Evolutionary conservation across 2,797 vertebrate genomes (phyloP), one percentile per base, ranked within the genome.

Genomic region (Clarias laeviceps): DNA sequence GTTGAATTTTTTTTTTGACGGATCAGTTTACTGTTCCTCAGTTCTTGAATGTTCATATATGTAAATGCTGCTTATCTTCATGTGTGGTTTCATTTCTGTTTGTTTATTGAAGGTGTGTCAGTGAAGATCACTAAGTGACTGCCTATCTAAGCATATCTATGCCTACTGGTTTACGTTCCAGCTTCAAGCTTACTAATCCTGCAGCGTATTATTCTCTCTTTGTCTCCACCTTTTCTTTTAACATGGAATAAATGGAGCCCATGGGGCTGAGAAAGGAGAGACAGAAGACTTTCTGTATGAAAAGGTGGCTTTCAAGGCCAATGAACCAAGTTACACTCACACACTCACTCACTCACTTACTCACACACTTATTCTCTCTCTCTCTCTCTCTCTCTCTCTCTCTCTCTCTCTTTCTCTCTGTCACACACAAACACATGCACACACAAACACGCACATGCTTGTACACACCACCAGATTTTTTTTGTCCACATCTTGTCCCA

Each of bases 101-200:
- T 88, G 79, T 91, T 77, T 86, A 88, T 4, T 65, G 3, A 50
- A 54, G 22, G 89, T 85, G 3, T 70, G 88, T 89, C 83, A 84
- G 90, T 76, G 34, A 6, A 40, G 64, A 78, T 85, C 81, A 89
- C 62, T 77, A 40, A 14, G 34, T 88, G 90, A 91, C 86, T 84
- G 90, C 91, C 92, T 90, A 92, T 92, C 85, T 84, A 90, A 91
- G 92, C 83, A 92, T 72, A 61, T 82, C 34, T 62, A 65, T 78
- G 59, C 59, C 80, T n/a, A 83, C 81, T 82, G 80, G 72, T 77
- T 50, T 56, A 69, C 82, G 56, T 81, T 83, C 81, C 78, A 86
- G 85, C 29, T 27, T 15, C 66, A 77, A 32, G 54, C 54, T 9
- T 37, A 5, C 11, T 88, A 88, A 80, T 9, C 76, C 32, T 87